phyloP scores from a whole-genome alignment of 2,888 invertebrate genomes.

The Ochropleura leucogaster region DNA sequence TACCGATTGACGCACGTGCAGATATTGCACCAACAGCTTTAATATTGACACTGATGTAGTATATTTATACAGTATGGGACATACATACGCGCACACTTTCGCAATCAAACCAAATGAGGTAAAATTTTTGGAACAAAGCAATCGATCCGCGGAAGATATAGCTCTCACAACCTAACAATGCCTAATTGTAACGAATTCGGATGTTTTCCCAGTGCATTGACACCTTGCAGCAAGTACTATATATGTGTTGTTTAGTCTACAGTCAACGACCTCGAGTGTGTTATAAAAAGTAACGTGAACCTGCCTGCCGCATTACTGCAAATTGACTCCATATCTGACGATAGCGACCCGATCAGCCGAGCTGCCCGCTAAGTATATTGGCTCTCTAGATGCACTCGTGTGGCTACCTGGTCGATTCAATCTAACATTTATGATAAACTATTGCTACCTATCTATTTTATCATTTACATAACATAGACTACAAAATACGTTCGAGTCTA shows the following conservation, averaged over 20 bases:
- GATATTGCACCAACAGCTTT: slow-evolving; percentile 30
- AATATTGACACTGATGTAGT: slow-evolving; percentile 24
- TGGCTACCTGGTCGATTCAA: slow-evolving; percentile 41
- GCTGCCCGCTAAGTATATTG: slow-evolving; percentile 63
- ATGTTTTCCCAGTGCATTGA: slow-evolving; percentile 78
- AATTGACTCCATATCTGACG: slow-evolving; percentile 86
- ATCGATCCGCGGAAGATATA: slow-evolving; percentile 42
- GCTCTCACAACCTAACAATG: slow-evolving; percentile 44
- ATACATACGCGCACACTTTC: slow-evolving; percentile 14
- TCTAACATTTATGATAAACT: slow-evolving; percentile 44
- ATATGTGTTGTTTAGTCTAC: slow-evolving; percentile 81
- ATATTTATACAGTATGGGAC: slow-evolving; percentile 19
- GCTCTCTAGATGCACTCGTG: slow-evolving; percentile 64
- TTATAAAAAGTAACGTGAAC: slow-evolving; percentile 86
- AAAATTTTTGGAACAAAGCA: slow-evolving; percentile 28
- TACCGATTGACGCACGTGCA: slow-evolving; percentile 42
- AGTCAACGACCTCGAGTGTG: slow-evolving; percentile 80
- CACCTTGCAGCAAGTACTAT: slow-evolving; percentile 71
- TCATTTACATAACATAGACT: slow-evolving; percentile 32
- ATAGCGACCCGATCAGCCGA: slow-evolving; percentile 62
- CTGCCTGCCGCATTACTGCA: slow-evolving; percentile 84
- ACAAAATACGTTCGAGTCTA: neutral
- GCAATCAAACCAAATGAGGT: slow-evolving; percentile 23
- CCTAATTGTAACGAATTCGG: slow-evolving; percentile 67
- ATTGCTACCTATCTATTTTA: slow-evolving; percentile 28